Base-by-base conservation (phyloP, 1,140 invertebrate genomes). In the Drosophila sucinea region DNA sequence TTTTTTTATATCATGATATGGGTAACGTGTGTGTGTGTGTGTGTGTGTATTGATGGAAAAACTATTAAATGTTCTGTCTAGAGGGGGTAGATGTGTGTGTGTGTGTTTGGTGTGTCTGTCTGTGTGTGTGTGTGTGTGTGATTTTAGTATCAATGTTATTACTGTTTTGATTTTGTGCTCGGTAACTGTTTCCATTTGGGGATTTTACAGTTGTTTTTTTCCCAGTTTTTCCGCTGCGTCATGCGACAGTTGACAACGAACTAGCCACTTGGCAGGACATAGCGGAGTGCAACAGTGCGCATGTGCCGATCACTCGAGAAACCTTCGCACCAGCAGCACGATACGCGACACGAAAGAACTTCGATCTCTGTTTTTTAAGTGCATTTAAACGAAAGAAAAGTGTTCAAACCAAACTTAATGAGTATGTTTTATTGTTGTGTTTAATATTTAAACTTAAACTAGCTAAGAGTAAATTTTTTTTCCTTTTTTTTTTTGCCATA, bases 241-340 rank as follows among this genome's bases (percentile, higher is more conserved):
- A 91, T 90, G 86, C 84, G 79, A 64, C 90, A 91, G 90, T 91
- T 86, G 84, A 74, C 71, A 90, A 72, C 81, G 86, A 86, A 74
- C 90, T 61, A 72, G 81, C 90, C 90, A 91, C 87, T 91, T 86
- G 81, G 90, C 84, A 91, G 90, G 85, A 91, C 84, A 91, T 82
- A 62, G 10, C 54, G 44, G 44, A 51, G 32, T 62, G 70, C 73
- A 41, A 60, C 11, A 76, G 63, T 87, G 84, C 89, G 85, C 79
- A 90, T 91, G 90, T 80, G 90, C 82, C 56, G 66, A 10, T 63
- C 51, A 67, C 69, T 79, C 67, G 57, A 47, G n/a, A 64, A 61
- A 25, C 41, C 17, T 23, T 17, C 44, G 23, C 17, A 35, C 7
- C 1, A 8, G 6, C 38, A 5, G 30, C 55, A 35, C 8, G n/a